Conservation (phyloP, 2,113 vertebrate genomes). For the Hydrochoerus hydrochaeris region DNA sequence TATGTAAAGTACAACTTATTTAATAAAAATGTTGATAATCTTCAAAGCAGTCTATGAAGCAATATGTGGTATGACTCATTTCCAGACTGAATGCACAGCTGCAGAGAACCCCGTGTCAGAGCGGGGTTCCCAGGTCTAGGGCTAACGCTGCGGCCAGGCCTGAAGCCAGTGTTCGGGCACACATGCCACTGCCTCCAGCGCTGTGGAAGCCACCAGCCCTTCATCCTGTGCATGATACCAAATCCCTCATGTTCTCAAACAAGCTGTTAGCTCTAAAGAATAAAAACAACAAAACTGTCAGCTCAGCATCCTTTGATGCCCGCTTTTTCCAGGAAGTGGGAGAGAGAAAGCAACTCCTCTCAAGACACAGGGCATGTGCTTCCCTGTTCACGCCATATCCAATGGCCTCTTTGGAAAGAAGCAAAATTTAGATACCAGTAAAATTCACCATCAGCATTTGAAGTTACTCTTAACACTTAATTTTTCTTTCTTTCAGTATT, state of each 20-base stretch:
- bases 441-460: conserved; percentile 45
- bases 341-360: background rate
- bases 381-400: background rate
- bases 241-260: conserved; percentile 1
- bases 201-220: background rate
- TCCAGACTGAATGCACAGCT: background rate
- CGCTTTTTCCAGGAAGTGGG: background rate
- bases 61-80: background rate
- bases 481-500: conserved; percentile 68
- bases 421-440: background rate
- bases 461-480: conserved; percentile 63
- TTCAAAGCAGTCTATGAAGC: background rate
- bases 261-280: conserved; percentile 1
- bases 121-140: background rate
- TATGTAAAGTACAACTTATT: conserved; percentile 33
- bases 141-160: too few species aligned
- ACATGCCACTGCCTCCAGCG: background rate
- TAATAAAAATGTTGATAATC: background rate
- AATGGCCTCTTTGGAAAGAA: conserved; percentile 33
- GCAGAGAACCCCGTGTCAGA: background rate
- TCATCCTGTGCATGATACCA: background rate
- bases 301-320: background rate
- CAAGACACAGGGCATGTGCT: background rate
- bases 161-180: too few species aligned
- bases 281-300: background rate